phyloP scores from a whole-genome alignment of 2,113 vertebrate species.

The Rhineura floridana region DNA sequence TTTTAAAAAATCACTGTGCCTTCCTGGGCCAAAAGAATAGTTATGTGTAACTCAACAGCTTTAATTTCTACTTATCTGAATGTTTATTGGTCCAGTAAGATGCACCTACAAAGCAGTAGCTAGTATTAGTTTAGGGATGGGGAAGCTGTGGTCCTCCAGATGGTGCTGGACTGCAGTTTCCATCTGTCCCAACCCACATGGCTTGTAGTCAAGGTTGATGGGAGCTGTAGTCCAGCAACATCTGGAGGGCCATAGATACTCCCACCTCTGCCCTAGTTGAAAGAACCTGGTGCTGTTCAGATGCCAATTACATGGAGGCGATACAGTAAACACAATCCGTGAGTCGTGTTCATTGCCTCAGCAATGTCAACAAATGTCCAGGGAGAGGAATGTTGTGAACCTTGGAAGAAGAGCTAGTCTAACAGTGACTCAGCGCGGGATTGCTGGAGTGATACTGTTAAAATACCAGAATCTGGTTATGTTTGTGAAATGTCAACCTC shows the following conservation, averaged over 20 bases:
- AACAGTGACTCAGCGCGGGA: background rate
- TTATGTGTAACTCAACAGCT: background rate
- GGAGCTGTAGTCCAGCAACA: background rate
- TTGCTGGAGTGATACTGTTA: background rate
- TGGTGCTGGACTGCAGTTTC: background rate
- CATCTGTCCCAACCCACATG: background rate
- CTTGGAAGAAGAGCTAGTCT: background rate
- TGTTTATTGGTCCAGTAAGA: background rate
- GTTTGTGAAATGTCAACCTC: background rate
- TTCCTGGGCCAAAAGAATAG: too few relatives aligned
- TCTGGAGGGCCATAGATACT: background rate
- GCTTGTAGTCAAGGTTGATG: background rate
- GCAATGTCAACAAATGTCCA: constrained; percentile 8
- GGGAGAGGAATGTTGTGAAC: background rate
- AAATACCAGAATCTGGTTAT: background rate
- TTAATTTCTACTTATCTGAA: background rate
- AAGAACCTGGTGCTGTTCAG: background rate
- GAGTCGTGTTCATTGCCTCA: background rate
- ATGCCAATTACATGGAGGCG: background rate
- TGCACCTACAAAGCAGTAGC: too few relatives aligned
- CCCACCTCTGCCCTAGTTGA: background rate
- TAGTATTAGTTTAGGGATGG: too few relatives aligned
- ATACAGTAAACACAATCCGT: background rate
- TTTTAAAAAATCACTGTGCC: too few relatives aligned
- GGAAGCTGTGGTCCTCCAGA: too few relatives aligned